Evolutionary conservation across 2,888 invertebrate species (phyloP), one percentile per base, ranked within the genome.

Genomic region (Stenoptilia bipunctidactyla): DNA sequence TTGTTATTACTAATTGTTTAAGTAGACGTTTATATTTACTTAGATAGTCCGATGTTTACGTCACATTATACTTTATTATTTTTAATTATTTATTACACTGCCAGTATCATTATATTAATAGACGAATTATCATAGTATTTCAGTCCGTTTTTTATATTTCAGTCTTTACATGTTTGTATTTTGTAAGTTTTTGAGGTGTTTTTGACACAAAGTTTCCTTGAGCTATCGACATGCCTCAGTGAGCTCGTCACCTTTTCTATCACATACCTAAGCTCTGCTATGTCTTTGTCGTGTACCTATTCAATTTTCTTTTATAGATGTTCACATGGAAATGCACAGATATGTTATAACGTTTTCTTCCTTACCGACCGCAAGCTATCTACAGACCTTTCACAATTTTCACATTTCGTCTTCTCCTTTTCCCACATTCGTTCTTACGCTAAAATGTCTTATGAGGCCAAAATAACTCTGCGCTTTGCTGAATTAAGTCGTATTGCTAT

Each of bases 81-180:
- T 61, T 53, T n/a, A 67, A 61, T 66, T 58, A 61, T 62, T 61
- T 64, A 34, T 34, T 14, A 79, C 80, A 80, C 80, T 80, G 79
- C 80, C 80, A 82, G 66, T 76, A 68, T 73, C 76, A 66, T 75
- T 34, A 13, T 6, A 34, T 14, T 48, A 46, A 44, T 73, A 72
- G 72, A 76, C 66, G 72, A 71, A 71, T 71, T 71, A 75, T 64
- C 59, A 68, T 74, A 74, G 69, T 55, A 63, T 72, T 79, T 79
- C 66, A 62, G 77, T 80, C 80, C 75, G 74, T 72, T 82, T 82
- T 30, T 80, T 79, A 67, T 77, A 82, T 80, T 80, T 77, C 68
- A 67, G 67, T 79, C 68, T 75, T 80, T 80, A 80, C 70, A 71
- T 74, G 52, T 56, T 55, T 52, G 60, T 69, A 65, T 69, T 67